Percentiles rank a stretch among this genome's conserved stretches.
phyloP scores from a whole-genome alignment of 1,140 invertebrate species.

The Zaprionus kolodkinae region DNA sequence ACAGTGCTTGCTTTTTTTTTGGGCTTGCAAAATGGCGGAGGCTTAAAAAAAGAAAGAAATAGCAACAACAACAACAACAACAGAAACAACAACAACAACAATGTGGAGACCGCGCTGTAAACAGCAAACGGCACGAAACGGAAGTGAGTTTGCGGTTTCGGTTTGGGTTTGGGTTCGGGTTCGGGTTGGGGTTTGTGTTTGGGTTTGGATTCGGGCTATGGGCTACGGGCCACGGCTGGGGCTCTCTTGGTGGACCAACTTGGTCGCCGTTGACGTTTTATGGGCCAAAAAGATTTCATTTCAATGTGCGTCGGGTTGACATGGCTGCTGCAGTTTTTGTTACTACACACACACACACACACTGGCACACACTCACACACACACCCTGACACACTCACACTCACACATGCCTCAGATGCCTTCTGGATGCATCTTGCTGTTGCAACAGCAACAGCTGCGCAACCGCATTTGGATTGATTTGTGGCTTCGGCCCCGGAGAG shows the following conservation, averaged over 20 bases:
- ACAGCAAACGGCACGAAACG: conserved; percentile 63
- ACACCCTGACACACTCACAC: neutral
- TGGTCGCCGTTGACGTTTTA: conserved; percentile 71
- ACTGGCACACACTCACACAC: neutral
- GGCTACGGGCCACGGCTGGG: conserved; percentile 27
- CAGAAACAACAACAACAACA: conserved; percentile 22
- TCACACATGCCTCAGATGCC: conserved; percentile 1
- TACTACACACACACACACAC: neutral
- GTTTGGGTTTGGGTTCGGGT: conserved; percentile 34
- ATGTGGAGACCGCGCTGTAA: conserved; percentile 40
- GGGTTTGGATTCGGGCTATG: conserved; percentile 17
- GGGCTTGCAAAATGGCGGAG: conserved; percentile 66
- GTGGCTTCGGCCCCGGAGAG: conserved; percentile 59
- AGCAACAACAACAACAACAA: conserved; percentile 18
- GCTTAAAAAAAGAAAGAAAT: conserved; percentile 40
- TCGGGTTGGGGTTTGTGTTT: conserved; percentile 23
- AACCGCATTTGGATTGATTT: conserved; percentile 84
- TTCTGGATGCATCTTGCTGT: conserved; percentile 41
- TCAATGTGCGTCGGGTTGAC: conserved; percentile 67
- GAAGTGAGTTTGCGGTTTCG: conserved; percentile 77
- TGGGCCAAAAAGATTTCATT: conserved; percentile 83
- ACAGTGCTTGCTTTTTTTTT: conserved; percentile 29
- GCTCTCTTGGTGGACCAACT: conserved; percentile 35
- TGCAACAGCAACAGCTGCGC: conserved; percentile 68
- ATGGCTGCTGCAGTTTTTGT: conserved; percentile 25